Percentiles rank a stretch among this genome's conserved stretches.
These are phyloP conservation scores for Pogoniulus pusillus DNA, from an alignment of 2,797 vertebrate species.

Conservation along the genomic window DNA sequence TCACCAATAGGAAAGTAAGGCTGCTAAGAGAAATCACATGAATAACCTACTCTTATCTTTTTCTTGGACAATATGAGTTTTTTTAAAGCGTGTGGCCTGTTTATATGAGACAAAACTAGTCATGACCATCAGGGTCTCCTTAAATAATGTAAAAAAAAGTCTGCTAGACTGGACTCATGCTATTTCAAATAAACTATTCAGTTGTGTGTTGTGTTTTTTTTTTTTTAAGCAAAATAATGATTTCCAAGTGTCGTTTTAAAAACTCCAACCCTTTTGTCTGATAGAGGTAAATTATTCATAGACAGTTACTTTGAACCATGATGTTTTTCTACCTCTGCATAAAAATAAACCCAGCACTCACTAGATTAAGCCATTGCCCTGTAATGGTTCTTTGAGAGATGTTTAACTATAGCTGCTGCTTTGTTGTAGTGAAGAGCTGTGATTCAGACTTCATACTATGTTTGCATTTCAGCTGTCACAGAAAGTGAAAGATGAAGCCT, in stretches of 20 bases:
- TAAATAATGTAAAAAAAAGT: background rate
- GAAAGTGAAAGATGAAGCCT: constrained; percentile 86
- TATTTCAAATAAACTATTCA: background rate
- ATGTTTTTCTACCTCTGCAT: constrained; percentile 38
- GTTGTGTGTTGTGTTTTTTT: background rate
- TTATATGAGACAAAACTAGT: background rate
- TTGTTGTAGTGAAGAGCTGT: constrained; percentile 44
- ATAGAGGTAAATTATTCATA: constrained; percentile 11
- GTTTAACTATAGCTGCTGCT: constrained; percentile 42
- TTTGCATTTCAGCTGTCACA: constrained; percentile 76
- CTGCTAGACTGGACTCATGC: background rate
- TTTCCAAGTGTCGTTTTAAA: background rate
- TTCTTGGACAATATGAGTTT: background rate
- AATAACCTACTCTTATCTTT: background rate
- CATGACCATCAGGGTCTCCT: background rate
- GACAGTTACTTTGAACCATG: constrained; percentile 30
- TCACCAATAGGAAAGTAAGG: background rate
- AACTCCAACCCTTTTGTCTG: background rate
- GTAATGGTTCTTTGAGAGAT: constrained; percentile 29
- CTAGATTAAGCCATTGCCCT: background rate
- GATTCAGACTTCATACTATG: constrained; percentile 54
- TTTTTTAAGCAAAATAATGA: background rate
- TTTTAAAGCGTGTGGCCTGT: background rate
- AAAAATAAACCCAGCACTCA: constrained; percentile 39
- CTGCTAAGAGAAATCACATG: background rate